These are phyloP conservation scores for Zaprionus lachaisei DNA, from an alignment of 1,140 invertebrate genomes.

Conservation along the genomic window DNA sequence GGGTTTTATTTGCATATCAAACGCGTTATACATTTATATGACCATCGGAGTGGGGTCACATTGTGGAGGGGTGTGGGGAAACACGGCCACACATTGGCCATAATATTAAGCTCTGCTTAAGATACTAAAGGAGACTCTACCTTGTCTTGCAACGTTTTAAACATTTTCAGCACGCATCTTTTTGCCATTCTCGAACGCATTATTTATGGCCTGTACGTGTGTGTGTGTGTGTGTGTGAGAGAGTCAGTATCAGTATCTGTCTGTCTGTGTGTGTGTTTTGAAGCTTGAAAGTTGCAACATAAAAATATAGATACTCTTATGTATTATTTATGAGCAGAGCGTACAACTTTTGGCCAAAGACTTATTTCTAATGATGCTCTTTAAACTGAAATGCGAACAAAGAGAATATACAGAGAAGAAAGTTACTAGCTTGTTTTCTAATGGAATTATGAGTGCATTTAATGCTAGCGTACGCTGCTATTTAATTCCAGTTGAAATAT, in stretches of 20 bases:
- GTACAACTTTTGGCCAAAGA: conserved; percentile 10
- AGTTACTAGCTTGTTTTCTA: conserved; percentile 3
- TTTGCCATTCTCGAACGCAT: conserved; percentile 64
- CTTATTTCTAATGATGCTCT: conserved; percentile 40
- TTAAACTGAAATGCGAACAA: conserved; percentile 21
- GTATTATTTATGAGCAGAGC: conserved; percentile 51
- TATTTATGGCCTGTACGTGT: conserved; percentile 68
- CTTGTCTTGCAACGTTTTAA: conserved; percentile 53
- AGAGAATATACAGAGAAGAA: conserved; percentile 12
- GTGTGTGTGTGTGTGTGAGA: conserved; percentile 18
- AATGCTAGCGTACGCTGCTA: conserved; percentile 1
- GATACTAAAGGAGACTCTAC: conserved; percentile 26
- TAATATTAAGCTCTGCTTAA: conserved; percentile 52
- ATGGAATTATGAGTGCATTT: conserved; percentile 19
- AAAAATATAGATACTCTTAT: conserved; percentile 36
- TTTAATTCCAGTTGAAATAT: conserved; percentile 40
- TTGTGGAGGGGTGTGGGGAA: neutral
- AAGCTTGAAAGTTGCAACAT: conserved; percentile 42
- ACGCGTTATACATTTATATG: conserved; percentile 60
- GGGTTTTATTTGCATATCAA: conserved; percentile 68
- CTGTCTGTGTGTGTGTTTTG: conserved; percentile 7
- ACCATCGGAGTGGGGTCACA: conserved; percentile 10
- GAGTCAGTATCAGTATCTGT: neutral
- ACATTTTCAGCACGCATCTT: conserved; percentile 65
- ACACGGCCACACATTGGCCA: conserved; percentile 31